These are phyloP conservation scores for Pholis gunnellus DNA, from an alignment of 2,113 vertebrate genomes.

Conservation along the genomic window DNA sequence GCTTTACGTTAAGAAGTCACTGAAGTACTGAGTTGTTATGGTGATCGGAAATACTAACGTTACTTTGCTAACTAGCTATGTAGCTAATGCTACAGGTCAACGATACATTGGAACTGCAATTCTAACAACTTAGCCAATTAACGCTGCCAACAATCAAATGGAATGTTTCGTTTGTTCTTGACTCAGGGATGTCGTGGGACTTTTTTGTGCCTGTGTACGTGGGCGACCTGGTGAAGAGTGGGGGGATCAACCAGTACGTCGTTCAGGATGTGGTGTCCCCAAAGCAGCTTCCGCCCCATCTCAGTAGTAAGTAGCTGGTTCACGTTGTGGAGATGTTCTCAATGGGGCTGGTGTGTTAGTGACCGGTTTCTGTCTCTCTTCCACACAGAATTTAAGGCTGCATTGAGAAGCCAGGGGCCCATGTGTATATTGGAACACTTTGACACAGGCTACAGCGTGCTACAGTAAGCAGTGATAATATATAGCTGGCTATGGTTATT, in stretches of 20 bases:
- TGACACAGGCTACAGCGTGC: conserved; percentile 90
- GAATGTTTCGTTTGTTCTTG: not conserved
- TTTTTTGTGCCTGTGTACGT: conserved; percentile 88
- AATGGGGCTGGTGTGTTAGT: not conserved
- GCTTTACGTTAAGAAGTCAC: not conserved
- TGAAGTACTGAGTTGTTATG: no score
- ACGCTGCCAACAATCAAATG: not conserved
- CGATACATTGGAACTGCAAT: no score
- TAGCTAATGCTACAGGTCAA: not conserved
- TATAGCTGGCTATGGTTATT: not conserved
- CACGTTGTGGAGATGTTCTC: not conserved
- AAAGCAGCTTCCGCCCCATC: conserved; percentile 81
- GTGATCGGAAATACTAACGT: no score
- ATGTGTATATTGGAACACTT: conserved; percentile 92
- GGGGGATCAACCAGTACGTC: conserved; percentile 88
- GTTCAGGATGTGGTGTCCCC: conserved; percentile 88
- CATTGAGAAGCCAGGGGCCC: conserved; percentile 86
- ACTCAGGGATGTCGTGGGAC: conserved; percentile 85
- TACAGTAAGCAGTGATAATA: conserved; percentile 87
- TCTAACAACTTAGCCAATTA: no score
- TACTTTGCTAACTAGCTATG: not conserved
- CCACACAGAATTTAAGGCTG: conserved; percentile 85
- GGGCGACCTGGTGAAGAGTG: conserved; percentile 87
- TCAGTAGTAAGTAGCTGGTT: conserved; percentile 83
- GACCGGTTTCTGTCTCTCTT: not conserved